A percentile compares a stretch with the other conserved stretches of the same genome.
Conservation (phyloP, 2,113 vertebrate genomes). For the Scatophagus argus region DNA sequence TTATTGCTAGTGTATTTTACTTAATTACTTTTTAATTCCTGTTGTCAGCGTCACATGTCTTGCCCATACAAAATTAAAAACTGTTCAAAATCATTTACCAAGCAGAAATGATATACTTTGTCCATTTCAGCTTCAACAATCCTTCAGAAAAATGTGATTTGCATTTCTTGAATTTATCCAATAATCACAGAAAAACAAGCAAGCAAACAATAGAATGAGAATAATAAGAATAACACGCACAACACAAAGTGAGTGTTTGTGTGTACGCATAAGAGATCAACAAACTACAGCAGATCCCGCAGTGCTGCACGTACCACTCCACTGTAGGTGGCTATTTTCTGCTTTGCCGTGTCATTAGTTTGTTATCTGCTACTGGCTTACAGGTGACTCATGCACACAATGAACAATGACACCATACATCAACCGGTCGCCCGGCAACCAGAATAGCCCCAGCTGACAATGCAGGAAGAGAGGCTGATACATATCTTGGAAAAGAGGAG, state of each 20-base stretch:
- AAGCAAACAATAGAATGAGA: background rate
- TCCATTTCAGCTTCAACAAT: background rate
- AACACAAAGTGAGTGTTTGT: background rate
- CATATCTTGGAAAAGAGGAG: constrained; percentile 24
- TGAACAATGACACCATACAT: constrained; percentile 66
- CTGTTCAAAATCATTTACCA: too few relatives aligned
- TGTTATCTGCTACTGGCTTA: constrained; percentile 53
- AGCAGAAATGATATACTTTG: background rate
- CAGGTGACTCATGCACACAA: constrained; percentile 69
- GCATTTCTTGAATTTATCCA: background rate
- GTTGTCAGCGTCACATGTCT: too few relatives aligned
- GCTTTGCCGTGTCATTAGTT: constrained; percentile 31
- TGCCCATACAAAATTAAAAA: too few relatives aligned
- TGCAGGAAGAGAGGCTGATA: constrained; percentile 17
- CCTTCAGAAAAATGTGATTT: background rate
- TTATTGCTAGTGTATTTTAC: too few relatives aligned
- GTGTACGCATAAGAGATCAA: background rate
- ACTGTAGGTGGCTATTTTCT: constrained; percentile 36
- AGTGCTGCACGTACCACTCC: background rate
- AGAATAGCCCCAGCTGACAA: constrained; percentile 12
- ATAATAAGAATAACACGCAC: background rate
- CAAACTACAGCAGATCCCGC: background rate
- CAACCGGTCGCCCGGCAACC: constrained; percentile 41
- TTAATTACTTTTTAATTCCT: too few relatives aligned
- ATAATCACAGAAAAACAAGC: background rate